Conservation (phyloP, 2,113 vertebrate species). For the Clarias macrocephalus region DNA sequence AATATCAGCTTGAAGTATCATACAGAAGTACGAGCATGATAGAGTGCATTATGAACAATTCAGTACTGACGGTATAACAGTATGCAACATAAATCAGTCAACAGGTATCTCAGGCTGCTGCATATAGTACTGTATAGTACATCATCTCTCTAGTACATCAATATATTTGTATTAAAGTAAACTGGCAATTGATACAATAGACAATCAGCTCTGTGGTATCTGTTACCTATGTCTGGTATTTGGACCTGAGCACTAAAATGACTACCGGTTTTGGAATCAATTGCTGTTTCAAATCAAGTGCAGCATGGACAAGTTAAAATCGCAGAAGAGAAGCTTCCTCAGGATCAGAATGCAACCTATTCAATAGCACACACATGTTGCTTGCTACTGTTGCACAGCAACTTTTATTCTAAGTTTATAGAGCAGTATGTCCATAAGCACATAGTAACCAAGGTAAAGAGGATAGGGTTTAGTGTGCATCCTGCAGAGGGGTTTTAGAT, state of each 20-base stretch:
- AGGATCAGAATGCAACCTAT: neutral
- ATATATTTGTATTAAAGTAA: neutral
- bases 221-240: neutral
- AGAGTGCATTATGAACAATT: neutral
- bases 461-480: neutral
- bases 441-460: neutral
- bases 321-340: neutral
- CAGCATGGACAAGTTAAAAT: neutral
- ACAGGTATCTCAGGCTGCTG: neutral
- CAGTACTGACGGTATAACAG: neutral
- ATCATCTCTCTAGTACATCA: too few species aligned
- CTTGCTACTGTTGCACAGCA: constrained; percentile 6
- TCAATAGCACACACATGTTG: constrained; percentile 21
- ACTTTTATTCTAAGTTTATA: constrained; percentile 15
- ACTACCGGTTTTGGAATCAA: neutral
- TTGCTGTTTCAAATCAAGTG: neutral
- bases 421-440: neutral
- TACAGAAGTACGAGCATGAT: too few species aligned
- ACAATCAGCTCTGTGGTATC: neutral
- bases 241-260: neutral
- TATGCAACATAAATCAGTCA: neutral
- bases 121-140: neutral
- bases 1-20: neutral
- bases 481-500: neutral
- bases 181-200: neutral